A percentile compares a stretch with the other conserved stretches of the same genome.
Conservation (phyloP, 2,113 vertebrate species). For the Tetrao urogallus region DNA sequence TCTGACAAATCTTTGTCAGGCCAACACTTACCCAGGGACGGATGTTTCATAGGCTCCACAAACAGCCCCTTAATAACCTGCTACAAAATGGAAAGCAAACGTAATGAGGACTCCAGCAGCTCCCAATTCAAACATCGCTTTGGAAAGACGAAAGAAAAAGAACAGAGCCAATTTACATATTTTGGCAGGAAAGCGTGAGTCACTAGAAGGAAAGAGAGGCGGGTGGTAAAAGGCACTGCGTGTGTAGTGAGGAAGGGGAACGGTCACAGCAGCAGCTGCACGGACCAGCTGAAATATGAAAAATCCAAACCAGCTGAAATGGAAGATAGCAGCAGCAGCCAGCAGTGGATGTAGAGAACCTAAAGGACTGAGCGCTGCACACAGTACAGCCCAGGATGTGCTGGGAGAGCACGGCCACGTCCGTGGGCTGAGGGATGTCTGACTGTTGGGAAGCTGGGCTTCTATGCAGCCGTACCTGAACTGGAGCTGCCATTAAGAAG, state of each 20-base stretch:
- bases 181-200: constrained; percentile 8
- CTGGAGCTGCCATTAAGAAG: neutral
- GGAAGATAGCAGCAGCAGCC: neutral
- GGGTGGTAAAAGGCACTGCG: neutral
- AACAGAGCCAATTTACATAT: constrained; percentile 31
- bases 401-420: neutral
- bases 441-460: neutral
- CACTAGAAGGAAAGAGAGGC: neutral
- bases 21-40: neutral
- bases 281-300: neutral
- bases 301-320: neutral
- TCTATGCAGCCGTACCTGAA: neutral
- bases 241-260: neutral
- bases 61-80: constrained; percentile 22
- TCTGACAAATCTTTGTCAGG: neutral
- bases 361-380: neutral
- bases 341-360: neutral
- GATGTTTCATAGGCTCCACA: constrained; percentile 7
- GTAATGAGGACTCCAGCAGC: constrained; percentile 39
- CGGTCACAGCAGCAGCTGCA: neutral
- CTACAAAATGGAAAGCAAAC: constrained; percentile 26
- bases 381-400: neutral
- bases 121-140: constrained; percentile 42
- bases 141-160: constrained; percentile 23
- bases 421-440: neutral